These are phyloP conservation scores for Typhlichthys subterraneus DNA, from an alignment of 2,797 vertebrate genomes.

Conservation along the genomic window DNA sequence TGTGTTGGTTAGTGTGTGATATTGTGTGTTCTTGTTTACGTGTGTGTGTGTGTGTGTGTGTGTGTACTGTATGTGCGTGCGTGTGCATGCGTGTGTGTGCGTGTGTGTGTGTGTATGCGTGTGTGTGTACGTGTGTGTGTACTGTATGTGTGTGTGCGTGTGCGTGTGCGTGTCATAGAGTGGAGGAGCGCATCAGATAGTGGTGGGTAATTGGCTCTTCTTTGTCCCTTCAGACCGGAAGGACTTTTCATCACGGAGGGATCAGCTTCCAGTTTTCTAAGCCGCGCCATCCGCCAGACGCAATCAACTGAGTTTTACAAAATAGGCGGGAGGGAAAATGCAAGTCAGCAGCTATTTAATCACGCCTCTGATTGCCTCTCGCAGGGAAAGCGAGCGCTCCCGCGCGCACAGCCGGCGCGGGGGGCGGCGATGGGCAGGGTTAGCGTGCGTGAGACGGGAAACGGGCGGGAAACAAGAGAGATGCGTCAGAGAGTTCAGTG, in stretches of 20 bases:
- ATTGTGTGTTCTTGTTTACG: neutral
- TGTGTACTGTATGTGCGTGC: too few species aligned
- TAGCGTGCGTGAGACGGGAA: slow-evolving; percentile 39
- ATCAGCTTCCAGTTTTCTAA: slow-evolving; percentile 70
- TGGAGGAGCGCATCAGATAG: slow-evolving; percentile 46
- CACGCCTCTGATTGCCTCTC: slow-evolving; percentile 63
- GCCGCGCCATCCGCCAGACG: slow-evolving; percentile 54
- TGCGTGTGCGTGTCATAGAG: slow-evolving; percentile 10
- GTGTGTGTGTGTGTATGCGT: slow-evolving; percentile 12
- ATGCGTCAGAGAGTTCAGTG: neutral
- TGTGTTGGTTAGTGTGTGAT: neutral
- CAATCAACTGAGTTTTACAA: slow-evolving; percentile 67
- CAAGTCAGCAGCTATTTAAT: slow-evolving; percentile 79
- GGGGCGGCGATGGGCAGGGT: slow-evolving; percentile 45
- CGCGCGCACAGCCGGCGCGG: slow-evolving; percentile 43
- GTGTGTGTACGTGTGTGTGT: too few species aligned
- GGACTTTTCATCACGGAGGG: slow-evolving; percentile 66
- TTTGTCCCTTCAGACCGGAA: slow-evolving; percentile 68
- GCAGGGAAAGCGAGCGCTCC: slow-evolving; percentile 38
- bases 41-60: too few species aligned
- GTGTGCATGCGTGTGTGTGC: too few species aligned
- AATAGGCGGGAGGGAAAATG: slow-evolving; percentile 56
- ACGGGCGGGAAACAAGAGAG: slow-evolving; percentile 16
- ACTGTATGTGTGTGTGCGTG: slow-evolving; percentile 9
- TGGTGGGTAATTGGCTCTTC: slow-evolving; percentile 71